These are phyloP conservation scores for Caenorhabditis sp. DNA, from an alignment of 2,888 invertebrate genomes.

Conservation along the genomic window DNA sequence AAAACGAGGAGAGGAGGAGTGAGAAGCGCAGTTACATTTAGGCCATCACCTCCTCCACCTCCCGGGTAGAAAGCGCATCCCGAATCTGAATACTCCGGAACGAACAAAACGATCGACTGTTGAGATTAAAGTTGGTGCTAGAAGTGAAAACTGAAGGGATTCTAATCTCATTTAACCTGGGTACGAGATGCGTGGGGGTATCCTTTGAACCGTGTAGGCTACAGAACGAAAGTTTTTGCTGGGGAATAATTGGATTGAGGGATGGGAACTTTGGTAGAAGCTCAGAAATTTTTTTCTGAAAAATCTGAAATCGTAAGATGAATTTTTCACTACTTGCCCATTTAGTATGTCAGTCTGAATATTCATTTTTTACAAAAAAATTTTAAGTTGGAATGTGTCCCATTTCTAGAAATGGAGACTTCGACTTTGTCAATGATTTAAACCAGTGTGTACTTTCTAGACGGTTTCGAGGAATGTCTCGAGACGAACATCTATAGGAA, in stretches of 20 bases:
- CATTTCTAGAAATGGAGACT: no score
- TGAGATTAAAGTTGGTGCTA: constrained; percentile 50
- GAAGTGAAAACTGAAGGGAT: constrained; percentile 22
- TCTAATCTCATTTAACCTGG: constrained; percentile 49
- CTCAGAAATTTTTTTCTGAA: no score
- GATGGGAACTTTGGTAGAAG: no score
- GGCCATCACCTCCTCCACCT: constrained; percentile 53
- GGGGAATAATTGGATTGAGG: not conserved
- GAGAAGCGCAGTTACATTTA: constrained; percentile 59
- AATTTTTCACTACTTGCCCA: no score
- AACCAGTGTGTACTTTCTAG: no score
- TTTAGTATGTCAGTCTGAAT: no score
- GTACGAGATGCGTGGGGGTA: constrained; percentile 4
- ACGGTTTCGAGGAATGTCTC: no score
- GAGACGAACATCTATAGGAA: no score
- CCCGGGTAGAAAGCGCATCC: constrained; percentile 35
- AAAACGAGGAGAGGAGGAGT: constrained; percentile 21
- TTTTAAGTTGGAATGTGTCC: no score
- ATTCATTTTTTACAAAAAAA: no score
- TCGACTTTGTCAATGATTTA: no score
- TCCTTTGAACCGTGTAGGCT: constrained; percentile 34
- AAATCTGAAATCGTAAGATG: no score
- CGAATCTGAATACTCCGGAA: constrained; percentile 48
- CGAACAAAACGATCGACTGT: constrained; percentile 47
- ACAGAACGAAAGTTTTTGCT: not conserved